phyloP scores from a whole-genome alignment of 2,888 invertebrate genomes.

The Hirtodrosophila trivittata region DNA sequence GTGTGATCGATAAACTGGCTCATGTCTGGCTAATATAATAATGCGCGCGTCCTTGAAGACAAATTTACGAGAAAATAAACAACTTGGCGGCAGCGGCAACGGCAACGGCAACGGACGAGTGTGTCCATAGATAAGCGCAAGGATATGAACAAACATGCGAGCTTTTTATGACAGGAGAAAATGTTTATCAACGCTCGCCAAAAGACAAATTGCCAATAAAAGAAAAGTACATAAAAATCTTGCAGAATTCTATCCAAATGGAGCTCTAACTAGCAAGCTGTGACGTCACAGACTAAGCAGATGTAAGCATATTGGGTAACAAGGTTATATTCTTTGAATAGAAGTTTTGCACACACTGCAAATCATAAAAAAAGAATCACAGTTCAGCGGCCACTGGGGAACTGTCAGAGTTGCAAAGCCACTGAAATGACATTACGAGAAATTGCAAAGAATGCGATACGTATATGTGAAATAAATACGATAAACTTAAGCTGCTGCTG shows the following conservation, averaged over 20 bases:
- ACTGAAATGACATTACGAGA: conserved; percentile 17
- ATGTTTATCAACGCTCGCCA: conserved; percentile 45
- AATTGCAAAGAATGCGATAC: conserved; percentile 16
- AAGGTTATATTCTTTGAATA: too few relatives aligned
- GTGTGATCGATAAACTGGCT: conserved; percentile 71
- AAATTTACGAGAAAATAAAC: conserved; percentile 76
- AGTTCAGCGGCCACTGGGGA: not conserved
- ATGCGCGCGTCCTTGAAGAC: conserved; percentile 64
- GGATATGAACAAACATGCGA: conserved; percentile 19
- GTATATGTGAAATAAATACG: conserved; percentile 17
- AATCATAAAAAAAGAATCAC: not conserved
- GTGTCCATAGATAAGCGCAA: conserved; percentile 58
- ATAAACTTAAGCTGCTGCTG: conserved; percentile 25
- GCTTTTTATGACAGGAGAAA: conserved; percentile 60
- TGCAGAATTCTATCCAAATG: not conserved
- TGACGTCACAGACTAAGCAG: too few relatives aligned
- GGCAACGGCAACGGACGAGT: conserved; percentile 9
- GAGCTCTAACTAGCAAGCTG: too few relatives aligned
- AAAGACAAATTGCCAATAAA: conserved; percentile 71
- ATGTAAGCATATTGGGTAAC: too few relatives aligned
- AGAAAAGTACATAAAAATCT: conserved; percentile 59
- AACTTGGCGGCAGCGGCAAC: conserved; percentile 55
- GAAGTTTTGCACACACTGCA: not conserved
- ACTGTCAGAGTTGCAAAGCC: conserved; percentile 12
- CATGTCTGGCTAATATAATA: conserved; percentile 45